phyloP scores from a whole-genome alignment of 2,888 invertebrate species.

The Netelia virgata region DNA sequence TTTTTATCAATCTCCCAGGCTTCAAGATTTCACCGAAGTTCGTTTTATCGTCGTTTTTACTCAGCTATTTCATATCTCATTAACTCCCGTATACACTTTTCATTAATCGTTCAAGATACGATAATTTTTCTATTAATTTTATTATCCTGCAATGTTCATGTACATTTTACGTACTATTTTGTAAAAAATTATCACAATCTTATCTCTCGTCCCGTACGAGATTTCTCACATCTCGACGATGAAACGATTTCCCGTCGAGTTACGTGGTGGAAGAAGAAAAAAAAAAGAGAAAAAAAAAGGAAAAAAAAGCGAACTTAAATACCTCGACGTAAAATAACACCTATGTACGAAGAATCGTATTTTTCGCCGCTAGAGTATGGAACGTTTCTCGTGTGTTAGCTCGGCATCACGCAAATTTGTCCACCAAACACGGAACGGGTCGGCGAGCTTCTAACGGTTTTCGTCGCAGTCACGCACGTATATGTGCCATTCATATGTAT shows the following conservation, averaged over 20 bases:
- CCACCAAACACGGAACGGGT: conserved; percentile 67
- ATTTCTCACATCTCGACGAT: not conserved
- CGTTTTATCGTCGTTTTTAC: not conserved
- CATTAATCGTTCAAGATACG: not conserved
- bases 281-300: conserved; percentile 7
- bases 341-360: not conserved
- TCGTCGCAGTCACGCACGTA: conserved; percentile 73
- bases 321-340: conserved; percentile 35
- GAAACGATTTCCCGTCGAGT: not conserved
- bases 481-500: conserved; percentile 49
- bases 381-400: conserved; percentile 41
- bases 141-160: not conserved
- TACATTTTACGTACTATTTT: conserved; percentile 2
- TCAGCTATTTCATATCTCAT: not conserved
- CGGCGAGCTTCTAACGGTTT: conserved; percentile 62
- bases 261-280: not conserved
- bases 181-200: conserved; percentile 9
- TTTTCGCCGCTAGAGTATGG: not conserved
- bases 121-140: not conserved
- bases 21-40: conserved; percentile 7
- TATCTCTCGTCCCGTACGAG: not conserved
- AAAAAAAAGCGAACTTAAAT: conserved; percentile 16
- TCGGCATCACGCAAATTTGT: conserved; percentile 69
- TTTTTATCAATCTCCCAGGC: not conserved
- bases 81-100: not conserved